phyloP scores from a whole-genome alignment of 2,113 vertebrate species.

The Chionomys nivalis region DNA sequence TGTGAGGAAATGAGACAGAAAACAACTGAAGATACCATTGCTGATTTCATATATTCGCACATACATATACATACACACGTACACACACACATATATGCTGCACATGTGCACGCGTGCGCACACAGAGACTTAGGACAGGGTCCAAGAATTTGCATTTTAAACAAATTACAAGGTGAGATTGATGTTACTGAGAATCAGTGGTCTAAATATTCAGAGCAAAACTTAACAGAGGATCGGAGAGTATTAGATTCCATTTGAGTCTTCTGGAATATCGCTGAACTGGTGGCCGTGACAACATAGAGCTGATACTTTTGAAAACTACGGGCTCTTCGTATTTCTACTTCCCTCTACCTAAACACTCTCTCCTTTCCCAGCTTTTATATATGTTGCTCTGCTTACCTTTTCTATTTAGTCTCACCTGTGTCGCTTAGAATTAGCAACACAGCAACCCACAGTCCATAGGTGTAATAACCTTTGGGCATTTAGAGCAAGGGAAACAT shows the following conservation, averaged over 20 bases:
- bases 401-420: constrained; percentile 45
- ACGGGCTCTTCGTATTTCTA: background rate
- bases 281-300: background rate
- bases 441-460: background rate
- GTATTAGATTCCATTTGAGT: background rate
- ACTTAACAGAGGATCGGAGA: constrained; percentile 30
- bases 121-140: background rate
- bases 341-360: constrained; percentile 20
- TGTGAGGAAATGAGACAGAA: background rate
- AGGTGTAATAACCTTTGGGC: background rate
- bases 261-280: background rate
- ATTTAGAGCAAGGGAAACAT: background rate
- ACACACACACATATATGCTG: too few relatives aligned
- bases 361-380: background rate
- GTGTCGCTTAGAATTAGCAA: constrained; percentile 35
- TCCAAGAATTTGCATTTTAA: background rate
- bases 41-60: background rate
- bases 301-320: constrained; percentile 37
- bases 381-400: constrained; percentile 10
- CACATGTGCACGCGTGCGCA: too few relatives aligned
- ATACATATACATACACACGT: too few relatives aligned
- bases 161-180: background rate
- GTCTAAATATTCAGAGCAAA: background rate
- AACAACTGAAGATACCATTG: background rate
- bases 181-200: background rate